phyloP scores from a whole-genome alignment of 1,140 invertebrate genomes.

The Arctopsyche grandis region DNA sequence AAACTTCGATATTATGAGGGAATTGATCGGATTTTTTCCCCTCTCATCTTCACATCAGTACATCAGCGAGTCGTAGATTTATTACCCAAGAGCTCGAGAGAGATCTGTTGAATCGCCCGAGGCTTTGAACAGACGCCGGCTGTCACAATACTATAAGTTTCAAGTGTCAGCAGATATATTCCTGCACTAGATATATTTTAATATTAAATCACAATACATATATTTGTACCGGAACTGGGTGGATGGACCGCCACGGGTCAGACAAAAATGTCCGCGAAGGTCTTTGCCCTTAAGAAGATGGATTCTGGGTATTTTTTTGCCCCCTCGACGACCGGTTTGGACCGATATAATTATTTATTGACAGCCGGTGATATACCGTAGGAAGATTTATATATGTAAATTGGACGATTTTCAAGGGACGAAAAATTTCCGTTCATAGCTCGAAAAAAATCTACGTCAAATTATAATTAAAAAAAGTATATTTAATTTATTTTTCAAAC shows the following conservation, averaged over 20 bases:
- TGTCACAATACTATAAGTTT: slow-evolving; percentile 37
- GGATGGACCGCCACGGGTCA: neutral
- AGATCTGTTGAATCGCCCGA: slow-evolving; percentile 15
- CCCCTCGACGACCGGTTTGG: slow-evolving; percentile 23
- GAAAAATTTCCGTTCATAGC: neutral
- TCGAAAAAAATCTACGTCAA: neutral
- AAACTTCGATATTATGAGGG: neutral
- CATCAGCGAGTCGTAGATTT: slow-evolving; percentile 17
- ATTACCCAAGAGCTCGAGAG: neutral
- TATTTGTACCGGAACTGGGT: slow-evolving; percentile 29
- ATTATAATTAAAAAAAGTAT: neutral
- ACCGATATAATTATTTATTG: slow-evolving; percentile 49
- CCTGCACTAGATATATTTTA: neutral
- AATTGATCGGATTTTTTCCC: too few species aligned
- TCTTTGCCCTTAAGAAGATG: slow-evolving; percentile 32
- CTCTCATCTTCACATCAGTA: too few species aligned
- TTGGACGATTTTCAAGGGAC: slow-evolving; percentile 40
- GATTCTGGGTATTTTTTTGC: slow-evolving; percentile 34
- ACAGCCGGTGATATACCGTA: slow-evolving; percentile 45
- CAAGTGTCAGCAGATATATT: slow-evolving; percentile 15
- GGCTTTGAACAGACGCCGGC: slow-evolving; percentile 32
- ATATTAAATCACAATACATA: neutral
- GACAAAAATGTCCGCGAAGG: slow-evolving; percentile 27
- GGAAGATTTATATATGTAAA: slow-evolving; percentile 47
- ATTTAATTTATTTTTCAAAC: neutral